Evolutionary conservation across 2,888 invertebrate genomes (phyloP).

Genomic region (Drosophila falleni): DNA sequence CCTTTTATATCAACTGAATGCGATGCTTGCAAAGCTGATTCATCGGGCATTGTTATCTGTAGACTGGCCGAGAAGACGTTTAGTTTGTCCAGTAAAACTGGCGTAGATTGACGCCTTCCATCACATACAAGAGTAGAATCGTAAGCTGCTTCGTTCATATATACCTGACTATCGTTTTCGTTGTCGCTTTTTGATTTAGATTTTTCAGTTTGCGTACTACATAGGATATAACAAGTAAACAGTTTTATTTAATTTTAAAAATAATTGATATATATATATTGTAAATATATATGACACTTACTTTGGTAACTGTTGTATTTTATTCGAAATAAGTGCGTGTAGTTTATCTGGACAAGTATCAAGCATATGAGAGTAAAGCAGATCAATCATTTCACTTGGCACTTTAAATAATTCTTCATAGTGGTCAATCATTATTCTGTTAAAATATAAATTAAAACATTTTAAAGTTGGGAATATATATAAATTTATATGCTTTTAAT

Average conservation of each 20-base stretch:
- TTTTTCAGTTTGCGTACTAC: constrained; percentile 14
- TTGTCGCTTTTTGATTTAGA: not conserved
- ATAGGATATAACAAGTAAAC: no score
- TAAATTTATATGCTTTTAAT: not conserved
- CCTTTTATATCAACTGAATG: constrained; percentile 15
- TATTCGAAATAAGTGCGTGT: constrained; percentile 87
- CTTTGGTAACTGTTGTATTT: constrained; percentile 37
- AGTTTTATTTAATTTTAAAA: no score
- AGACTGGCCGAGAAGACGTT: constrained; percentile 91
- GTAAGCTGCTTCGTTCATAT: not conserved
- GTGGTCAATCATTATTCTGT: constrained; percentile 89
- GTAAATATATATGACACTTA: constrained; percentile 13
- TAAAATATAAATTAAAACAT: not conserved
- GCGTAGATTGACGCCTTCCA: constrained; percentile 87
- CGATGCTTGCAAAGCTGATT: constrained; percentile 2
- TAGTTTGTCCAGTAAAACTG: constrained; percentile 85
- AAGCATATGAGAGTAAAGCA: constrained; percentile 94
- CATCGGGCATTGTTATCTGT: constrained; percentile 88
- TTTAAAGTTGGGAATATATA: not conserved
- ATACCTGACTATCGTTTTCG: not conserved
- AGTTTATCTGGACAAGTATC: constrained; percentile 93
- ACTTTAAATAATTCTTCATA: constrained; percentile 91
- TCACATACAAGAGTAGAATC: constrained; percentile 25
- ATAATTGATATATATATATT: not conserved
- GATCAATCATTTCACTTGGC: constrained; percentile 93